A percentile compares a stretch with the other conserved stretches of the same genome.
Conservation (phyloP, 2,797 vertebrate genomes). For the Micropoecilia bifurca region DNA sequence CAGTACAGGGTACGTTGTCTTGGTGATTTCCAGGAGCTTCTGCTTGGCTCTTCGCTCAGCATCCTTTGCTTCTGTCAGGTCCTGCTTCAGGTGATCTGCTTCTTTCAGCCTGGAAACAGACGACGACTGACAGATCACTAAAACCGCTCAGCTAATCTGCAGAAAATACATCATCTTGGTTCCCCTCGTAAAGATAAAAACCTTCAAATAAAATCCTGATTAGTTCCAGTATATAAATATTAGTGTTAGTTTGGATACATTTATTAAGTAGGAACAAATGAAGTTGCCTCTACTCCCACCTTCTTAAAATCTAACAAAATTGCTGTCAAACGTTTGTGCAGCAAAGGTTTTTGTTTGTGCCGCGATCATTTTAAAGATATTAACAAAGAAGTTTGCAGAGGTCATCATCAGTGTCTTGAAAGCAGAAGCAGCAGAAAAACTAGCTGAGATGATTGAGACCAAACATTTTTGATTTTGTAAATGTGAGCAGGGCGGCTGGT, state of each 20-base stretch:
- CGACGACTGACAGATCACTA: not conserved
- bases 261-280: not conserved
- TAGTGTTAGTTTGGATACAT: not conserved
- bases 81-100: conserved; percentile 91
- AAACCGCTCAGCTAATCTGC: not conserved
- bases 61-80: conserved; percentile 91
- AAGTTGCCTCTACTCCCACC: too few relatives aligned
- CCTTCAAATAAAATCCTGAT: not conserved
- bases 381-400: too few relatives aligned
- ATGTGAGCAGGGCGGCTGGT: too few relatives aligned
- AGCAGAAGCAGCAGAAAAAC: too few relatives aligned
- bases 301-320: not conserved
- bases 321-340: not conserved
- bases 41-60: conserved; percentile 90
- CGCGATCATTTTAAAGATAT: too few relatives aligned
- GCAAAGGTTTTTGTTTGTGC: too few relatives aligned
- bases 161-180: not conserved
- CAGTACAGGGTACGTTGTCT: conserved; percentile 83
- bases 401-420: too few relatives aligned
- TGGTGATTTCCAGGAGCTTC: conserved; percentile 89
- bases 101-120: conserved; percentile 87
- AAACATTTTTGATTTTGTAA: too few relatives aligned
- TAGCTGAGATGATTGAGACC: too few relatives aligned
- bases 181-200: not conserved
- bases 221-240: not conserved